phyloP scores from a whole-genome alignment of 2,113 vertebrate genomes.

The Cyanistes caeruleus region DNA sequence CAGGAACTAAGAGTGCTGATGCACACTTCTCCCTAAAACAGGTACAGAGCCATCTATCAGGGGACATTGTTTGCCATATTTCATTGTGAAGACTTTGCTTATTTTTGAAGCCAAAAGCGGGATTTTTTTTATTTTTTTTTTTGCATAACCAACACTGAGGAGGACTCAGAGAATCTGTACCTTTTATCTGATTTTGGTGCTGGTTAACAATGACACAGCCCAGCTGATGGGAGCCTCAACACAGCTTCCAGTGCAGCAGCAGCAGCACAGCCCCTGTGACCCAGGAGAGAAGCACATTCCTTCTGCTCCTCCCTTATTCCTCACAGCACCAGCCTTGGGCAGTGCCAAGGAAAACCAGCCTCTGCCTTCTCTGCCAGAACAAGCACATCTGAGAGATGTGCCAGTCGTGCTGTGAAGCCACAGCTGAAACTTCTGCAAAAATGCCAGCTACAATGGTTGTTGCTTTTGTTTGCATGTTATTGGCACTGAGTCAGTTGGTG shows the following conservation, averaged over 20 bases:
- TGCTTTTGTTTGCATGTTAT: neutral
- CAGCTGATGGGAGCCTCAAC: neutral
- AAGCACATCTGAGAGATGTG: neutral
- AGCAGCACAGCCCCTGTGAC: accelerated
- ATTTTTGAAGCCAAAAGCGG: neutral
- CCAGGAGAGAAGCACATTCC: neutral
- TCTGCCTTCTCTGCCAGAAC: neutral
- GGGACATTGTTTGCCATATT: neutral
- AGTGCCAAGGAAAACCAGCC: neutral
- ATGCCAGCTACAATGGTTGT: neutral
- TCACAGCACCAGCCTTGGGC: neutral
- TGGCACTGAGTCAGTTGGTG: neutral
- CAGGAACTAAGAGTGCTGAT: neutral
- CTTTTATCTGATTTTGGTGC: neutral
- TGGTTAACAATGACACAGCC: neutral
- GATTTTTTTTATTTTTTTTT: neutral
- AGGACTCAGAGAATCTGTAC: neutral
- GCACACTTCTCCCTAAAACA: neutral
- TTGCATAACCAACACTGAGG: neutral
- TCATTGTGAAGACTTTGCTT: neutral
- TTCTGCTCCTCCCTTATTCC: neutral
- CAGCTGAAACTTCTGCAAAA: neutral
- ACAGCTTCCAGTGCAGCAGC: neutral
- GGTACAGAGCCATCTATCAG: neutral
- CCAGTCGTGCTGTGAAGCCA: neutral